phyloP scores from a whole-genome alignment of 2,888 invertebrate species.

The Neoascia interrupta region DNA sequence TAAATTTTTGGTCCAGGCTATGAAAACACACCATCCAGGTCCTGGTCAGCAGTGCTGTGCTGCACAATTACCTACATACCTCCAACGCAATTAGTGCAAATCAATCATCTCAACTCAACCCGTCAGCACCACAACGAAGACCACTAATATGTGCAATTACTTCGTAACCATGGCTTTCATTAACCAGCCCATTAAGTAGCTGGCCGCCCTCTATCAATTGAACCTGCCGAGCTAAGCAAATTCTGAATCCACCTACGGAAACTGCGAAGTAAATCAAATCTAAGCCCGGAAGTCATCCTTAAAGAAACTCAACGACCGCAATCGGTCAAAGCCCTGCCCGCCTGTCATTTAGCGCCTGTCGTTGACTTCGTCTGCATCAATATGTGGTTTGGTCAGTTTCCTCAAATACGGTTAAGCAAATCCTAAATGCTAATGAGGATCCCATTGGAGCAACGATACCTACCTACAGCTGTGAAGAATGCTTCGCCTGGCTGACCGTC shows the following conservation, averaged over 20 bases:
- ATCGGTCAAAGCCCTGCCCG: conserved; percentile 31
- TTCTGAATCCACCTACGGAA: no score
- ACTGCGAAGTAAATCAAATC: conserved; percentile 52
- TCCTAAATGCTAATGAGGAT: conserved; percentile 58
- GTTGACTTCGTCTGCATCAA: no score
- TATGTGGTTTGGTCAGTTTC: conserved; percentile 37
- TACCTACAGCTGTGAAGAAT: no score
- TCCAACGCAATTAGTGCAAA: no score
- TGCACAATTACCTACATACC: no score
- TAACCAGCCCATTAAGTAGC: conserved; percentile 31
- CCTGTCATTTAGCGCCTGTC: conserved; percentile 62
- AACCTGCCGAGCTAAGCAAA: conserved; percentile 34
- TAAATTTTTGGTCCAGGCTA: no score
- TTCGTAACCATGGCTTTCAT: conserved; percentile 6
- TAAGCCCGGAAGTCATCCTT: conserved; percentile 52
- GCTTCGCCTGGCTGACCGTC: conserved; percentile 19
- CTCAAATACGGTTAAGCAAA: conserved; percentile 21
- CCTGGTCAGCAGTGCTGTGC: no score
- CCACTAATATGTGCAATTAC: conserved; percentile 56
- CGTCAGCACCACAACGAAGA: no score
- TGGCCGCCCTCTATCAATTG: not conserved
- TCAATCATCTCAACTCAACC: no score
- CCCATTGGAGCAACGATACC: conserved; percentile 24
- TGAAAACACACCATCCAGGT: no score
- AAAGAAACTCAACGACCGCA: conserved; percentile 37